Base-by-base conservation (phyloP, 2,797 vertebrate genomes). In the Phoebastria nigripes region DNA sequence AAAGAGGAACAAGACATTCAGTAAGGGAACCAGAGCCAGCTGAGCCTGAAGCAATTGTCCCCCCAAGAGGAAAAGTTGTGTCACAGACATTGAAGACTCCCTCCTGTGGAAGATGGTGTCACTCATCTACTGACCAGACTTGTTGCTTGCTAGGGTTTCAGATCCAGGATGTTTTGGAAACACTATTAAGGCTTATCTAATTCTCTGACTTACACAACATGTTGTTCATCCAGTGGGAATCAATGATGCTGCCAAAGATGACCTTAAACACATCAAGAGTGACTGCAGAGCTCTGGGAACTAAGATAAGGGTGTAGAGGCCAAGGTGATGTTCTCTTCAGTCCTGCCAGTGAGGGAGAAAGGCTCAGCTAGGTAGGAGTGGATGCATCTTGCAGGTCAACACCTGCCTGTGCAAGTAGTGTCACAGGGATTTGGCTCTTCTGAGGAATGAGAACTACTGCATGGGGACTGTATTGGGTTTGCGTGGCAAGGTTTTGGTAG, bases 301-400 rank as follows among this genome's bases (percentile, higher is more conserved):
- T 28, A 39, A 19, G 5, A 29, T 31, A 58, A 51, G 20, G 11
- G 8, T 42, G 9, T 25, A n/a, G 8, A 6, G 8, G 7, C 31
- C 3, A 12, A 66, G 25, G 4, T 0, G 0, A 63, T 65, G 5
- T 25, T 80, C 16, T 31, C 12, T 39, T 65, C 25, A 67, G 17
- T 37, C 26, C 37, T 76, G 54, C 8, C 24, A 49, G 25, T 70
- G 28, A 70, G 58, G 3, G 15, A 44, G 9, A 74, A 70, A 29
- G 26, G 11, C 14, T 44, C 25, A 47, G 12, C 7, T 37, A 28
- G 8, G 39, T 35, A 44, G 18, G 15, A 49, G 5, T 44, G 11
- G 2, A 20, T 2, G 4, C 24, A 66, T 22, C 24, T 55, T 55
- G 9, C 35, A 84, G 13, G 8, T 65, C 20, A 41, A 15, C 11